A percentile compares a stretch with the other conserved stretches of the same genome.
These are phyloP conservation scores for Allacma fusca DNA, from an alignment of 2,888 invertebrate species.

Conservation along the genomic window DNA sequence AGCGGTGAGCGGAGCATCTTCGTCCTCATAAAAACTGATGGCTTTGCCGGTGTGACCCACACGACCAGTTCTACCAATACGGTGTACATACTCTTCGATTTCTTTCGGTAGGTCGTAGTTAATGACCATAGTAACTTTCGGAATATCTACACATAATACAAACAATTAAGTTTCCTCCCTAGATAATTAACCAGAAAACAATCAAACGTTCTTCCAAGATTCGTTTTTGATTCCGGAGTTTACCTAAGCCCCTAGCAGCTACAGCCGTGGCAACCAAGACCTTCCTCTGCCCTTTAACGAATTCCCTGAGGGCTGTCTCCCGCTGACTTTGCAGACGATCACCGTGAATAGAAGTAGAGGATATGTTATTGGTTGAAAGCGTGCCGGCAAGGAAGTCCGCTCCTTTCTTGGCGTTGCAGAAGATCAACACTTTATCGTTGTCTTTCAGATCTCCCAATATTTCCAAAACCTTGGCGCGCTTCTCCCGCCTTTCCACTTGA, in stretches of 20 bases:
- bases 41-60: slow-evolving; percentile 66
- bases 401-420: slow-evolving; percentile 81
- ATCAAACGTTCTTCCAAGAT: too few relatives aligned
- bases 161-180: too few relatives aligned
- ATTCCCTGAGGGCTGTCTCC: slow-evolving; percentile 76
- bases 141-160: slow-evolving; percentile 75
- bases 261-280: slow-evolving; percentile 95
- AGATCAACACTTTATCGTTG: slow-evolving; percentile 73
- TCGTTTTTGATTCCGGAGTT: background rate
- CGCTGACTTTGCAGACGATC: slow-evolving; percentile 67
- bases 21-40: slow-evolving; percentile 68
- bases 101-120: slow-evolving; percentile 67
- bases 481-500: slow-evolving; percentile 76
- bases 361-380: slow-evolving; percentile 56
- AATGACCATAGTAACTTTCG: slow-evolving; percentile 73
- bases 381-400: slow-evolving; percentile 75
- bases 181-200: too few relatives aligned
- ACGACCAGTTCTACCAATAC: slow-evolving; percentile 68
- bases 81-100: slow-evolving; percentile 67
- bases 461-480: slow-evolving; percentile 76
- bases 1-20: slow-evolving; percentile 69
- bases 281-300: slow-evolving; percentile 77
- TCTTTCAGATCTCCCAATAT: slow-evolving; percentile 69
- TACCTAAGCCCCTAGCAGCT: slow-evolving; percentile 87
- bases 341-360: slow-evolving; percentile 74